phyloP scores from a whole-genome alignment of 53 echinoderm and acorn worm species.

The Antedon mediterranea region DNA sequence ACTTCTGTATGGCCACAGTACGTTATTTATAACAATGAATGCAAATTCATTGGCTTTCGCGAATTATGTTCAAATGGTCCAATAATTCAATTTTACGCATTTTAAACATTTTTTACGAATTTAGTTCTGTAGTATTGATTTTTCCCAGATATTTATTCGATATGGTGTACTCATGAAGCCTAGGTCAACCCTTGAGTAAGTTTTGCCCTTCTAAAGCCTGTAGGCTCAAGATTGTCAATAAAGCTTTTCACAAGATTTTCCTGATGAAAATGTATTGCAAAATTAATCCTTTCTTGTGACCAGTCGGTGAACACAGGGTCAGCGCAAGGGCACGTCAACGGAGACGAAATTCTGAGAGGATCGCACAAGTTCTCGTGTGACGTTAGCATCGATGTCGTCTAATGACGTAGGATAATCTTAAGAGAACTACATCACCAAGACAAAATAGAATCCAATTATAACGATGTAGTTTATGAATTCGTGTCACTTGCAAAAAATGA shows the following conservation, averaged over 20 bases:
- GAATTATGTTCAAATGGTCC: too few species aligned
- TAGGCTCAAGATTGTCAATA: neutral
- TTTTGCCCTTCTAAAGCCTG: neutral
- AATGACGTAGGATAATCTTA: neutral
- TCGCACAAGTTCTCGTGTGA: neutral
- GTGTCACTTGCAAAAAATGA: neutral
- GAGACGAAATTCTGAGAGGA: neutral
- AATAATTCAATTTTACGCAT: too few species aligned
- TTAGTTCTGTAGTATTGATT: too few species aligned
- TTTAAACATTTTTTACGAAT: too few species aligned
- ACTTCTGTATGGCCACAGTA: too few species aligned
- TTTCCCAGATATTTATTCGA: too few species aligned
- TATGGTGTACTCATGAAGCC: too few species aligned
- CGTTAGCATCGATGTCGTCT: neutral
- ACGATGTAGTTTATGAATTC: neutral
- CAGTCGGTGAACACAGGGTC: neutral
- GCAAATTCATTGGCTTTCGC: too few species aligned
- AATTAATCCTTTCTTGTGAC: neutral
- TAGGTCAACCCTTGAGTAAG: neutral
- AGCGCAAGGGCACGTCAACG: neutral
- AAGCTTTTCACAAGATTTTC: neutral
- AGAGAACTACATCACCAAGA: neutral
- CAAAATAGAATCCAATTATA: neutral
- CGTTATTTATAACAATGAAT: too few species aligned
- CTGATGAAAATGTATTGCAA: neutral